Conservation (phyloP, 2,113 vertebrate species). For the Corythaixoides concolor region DNA sequence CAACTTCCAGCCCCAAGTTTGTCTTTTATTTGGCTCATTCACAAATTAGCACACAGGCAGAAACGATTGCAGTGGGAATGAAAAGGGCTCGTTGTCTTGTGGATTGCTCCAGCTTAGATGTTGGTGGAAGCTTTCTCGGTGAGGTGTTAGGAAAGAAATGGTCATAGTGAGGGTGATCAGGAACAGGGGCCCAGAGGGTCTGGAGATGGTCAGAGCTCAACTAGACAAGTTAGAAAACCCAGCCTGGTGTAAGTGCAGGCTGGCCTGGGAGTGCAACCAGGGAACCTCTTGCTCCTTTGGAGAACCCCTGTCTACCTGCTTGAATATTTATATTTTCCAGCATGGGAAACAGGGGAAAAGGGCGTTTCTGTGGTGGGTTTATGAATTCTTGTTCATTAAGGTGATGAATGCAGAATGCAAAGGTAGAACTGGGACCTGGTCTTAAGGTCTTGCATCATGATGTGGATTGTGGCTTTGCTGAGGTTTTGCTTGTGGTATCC, state of each 20-base stretch:
- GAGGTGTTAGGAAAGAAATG: not conserved
- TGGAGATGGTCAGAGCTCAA: not conserved
- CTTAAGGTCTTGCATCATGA: not conserved
- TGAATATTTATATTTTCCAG: not conserved
- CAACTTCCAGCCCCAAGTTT: not conserved
- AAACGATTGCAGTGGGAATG: not conserved
- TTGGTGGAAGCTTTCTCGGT: not conserved
- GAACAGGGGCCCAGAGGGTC: not conserved
- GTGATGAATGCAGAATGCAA: fast-evolving
- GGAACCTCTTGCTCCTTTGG: not conserved
- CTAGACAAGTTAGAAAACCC: not conserved
- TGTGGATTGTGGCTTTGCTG: not conserved
- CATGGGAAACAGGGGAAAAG: not conserved
- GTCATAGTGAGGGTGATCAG: not conserved
- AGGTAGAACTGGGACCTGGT: not conserved
- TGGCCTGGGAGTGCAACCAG: not conserved
- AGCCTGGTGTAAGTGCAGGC: not conserved
- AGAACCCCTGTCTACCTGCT: not conserved
- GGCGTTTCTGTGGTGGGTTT: not conserved
- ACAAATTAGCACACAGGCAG: not conserved
- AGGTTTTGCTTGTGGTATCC: not conserved
- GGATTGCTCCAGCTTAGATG: not conserved
- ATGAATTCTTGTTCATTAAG: not conserved
- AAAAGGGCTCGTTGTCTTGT: not conserved
- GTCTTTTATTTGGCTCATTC: not conserved